Base-by-base conservation (phyloP, 1,140 invertebrate genomes). In the Philopotamus ludificatus region DNA sequence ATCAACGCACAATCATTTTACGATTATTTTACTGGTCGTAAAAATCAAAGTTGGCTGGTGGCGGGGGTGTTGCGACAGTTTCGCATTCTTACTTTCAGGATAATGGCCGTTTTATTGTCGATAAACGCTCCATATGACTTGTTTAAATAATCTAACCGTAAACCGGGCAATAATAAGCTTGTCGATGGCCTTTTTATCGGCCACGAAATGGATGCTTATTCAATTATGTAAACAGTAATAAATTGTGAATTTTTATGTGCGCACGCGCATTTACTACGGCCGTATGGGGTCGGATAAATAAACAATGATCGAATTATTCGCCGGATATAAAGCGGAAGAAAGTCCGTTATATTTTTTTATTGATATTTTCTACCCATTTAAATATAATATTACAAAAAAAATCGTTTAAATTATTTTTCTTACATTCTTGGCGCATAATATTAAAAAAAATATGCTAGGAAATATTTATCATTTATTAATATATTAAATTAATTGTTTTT, bases 1-100 rank as follows among this genome's bases (percentile, higher is more conserved):
- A 70, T 70, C 67, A 70, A 62, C 67, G n/a, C n/a, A 70, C 63
- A 70, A 70, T 70, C 63, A 70, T 70, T 70, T 70, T 70, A 70
- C 67, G 67, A 70, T 70, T 70, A 70, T 70, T 70, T 70, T 70
- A 70, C 59, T 70, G 67, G 53, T 55, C 49, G 60, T 70, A 70
- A 70, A 70, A 70, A 66, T 70, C 63, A 66, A 70, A 70, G 67
- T 70, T 65, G 54, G 34, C 20, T 16, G 54, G 66, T 51, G 23
- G 58, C 60, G 45, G 15, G 22, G 26, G 23, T 3, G 50, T 22
- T 64, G 62, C 62, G 67, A 69, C 67, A 69, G 57, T 69, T 64
- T 64, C 60, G 67, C 67, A 64, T 66, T 69, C 67, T 65, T 54
- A 69, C 53, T 63, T 67, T 67, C 51, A 21, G 67, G 59, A 65